Conservation (phyloP, 1,140 invertebrate species). For the Papilio polyxenes region DNA sequence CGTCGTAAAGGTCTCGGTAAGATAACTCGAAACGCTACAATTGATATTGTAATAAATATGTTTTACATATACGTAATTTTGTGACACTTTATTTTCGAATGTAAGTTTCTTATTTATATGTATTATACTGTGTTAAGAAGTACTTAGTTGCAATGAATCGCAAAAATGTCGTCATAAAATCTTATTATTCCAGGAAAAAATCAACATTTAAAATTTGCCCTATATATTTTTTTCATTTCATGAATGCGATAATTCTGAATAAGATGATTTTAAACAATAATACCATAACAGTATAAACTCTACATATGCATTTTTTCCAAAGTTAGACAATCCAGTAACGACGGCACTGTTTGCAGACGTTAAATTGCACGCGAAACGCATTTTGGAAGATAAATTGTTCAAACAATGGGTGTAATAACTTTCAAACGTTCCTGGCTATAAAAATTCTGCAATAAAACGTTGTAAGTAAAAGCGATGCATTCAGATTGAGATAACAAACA, state of each 20-base stretch:
- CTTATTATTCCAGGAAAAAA: too few relatives aligned
- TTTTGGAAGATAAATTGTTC: constrained; percentile 33
- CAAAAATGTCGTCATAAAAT: too few relatives aligned
- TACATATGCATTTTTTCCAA: not conserved
- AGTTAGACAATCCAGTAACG: constrained; percentile 8
- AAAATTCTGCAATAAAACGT: constrained; percentile 18
- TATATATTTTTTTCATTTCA: too few relatives aligned
- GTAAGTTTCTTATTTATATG: too few relatives aligned
- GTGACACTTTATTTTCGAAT: not conserved
- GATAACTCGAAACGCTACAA: constrained; percentile 5
- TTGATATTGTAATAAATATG: constrained; percentile 2
- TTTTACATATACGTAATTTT: not conserved
- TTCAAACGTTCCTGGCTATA: constrained; percentile 31
- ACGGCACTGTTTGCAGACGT: constrained; percentile 23
- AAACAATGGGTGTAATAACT: constrained; percentile 35
- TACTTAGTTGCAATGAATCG: too few relatives aligned
- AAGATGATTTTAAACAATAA: not conserved
- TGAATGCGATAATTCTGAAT: too few relatives aligned
- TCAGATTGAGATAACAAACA: constrained; percentile 1
- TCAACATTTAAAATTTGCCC: too few relatives aligned
- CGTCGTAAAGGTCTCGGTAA: constrained; percentile 2
- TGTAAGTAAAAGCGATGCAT: constrained; percentile 8
- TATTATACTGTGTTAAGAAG: too few relatives aligned
- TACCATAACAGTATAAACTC: not conserved
- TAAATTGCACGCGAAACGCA: constrained; percentile 35